Conservation (phyloP, 2,888 invertebrate species). For the Galerucella calmariensis region DNA sequence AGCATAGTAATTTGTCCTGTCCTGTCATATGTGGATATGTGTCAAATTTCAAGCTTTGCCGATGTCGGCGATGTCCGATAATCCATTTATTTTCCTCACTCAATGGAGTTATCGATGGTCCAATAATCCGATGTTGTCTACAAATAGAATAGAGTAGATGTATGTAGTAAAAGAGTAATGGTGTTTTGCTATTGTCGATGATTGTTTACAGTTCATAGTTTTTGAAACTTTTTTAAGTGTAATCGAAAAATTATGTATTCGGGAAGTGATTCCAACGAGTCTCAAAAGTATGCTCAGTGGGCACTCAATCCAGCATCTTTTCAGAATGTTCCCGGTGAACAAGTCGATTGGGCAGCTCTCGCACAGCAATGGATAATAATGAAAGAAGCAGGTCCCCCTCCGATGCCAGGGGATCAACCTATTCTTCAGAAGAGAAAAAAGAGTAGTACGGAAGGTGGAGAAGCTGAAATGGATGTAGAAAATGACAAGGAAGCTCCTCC, state of each 20-base stretch:
- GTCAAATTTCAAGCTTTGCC: slow-evolving; percentile 5
- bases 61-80: neutral
- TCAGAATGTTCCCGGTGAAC: slow-evolving; percentile 82
- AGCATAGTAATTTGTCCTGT: neutral
- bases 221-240: neutral
- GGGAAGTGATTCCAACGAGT: slow-evolving; percentile 68
- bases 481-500: slow-evolving; percentile 73
- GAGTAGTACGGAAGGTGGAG: slow-evolving; percentile 70
- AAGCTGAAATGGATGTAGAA: slow-evolving; percentile 90
- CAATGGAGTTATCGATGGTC: too few species aligned
- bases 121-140: too few species aligned
- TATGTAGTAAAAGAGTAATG: neutral
- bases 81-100: too few species aligned
- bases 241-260: slow-evolving; percentile 66
- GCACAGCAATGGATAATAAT: slow-evolving; percentile 98
- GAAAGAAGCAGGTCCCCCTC: slow-evolving; percentile 78
- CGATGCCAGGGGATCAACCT: slow-evolving; percentile 51
- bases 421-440: slow-evolving; percentile 37
- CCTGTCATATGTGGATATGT: neutral
- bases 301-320: slow-evolving; percentile 84
- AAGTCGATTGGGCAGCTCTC: slow-evolving; percentile 94
- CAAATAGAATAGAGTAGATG: neutral
- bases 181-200: neutral
- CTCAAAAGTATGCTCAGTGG: slow-evolving; percentile 79
- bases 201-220: neutral